Percentiles rank a stretch among this genome's conserved stretches.
Evolutionary conservation across 2,888 invertebrate genomes (phyloP).

Genomic region (Lymantria monacha): DNA sequence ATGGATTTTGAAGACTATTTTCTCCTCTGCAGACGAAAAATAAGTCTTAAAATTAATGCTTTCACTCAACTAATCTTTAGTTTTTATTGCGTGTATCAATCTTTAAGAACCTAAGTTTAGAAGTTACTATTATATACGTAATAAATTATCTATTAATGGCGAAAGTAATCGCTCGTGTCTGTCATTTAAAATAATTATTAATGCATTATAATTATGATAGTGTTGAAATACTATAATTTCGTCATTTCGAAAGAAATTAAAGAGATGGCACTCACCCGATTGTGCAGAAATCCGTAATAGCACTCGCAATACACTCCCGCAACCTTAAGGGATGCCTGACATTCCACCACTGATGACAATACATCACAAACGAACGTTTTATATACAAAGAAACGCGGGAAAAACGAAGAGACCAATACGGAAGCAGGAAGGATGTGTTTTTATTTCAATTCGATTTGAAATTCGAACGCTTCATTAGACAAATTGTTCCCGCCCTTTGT

Average conservation of each 20-base stretch:
- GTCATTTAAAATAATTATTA: too few relatives aligned
- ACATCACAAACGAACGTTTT: constrained; percentile 41
- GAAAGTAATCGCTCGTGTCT: too few relatives aligned
- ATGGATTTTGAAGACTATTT: too few relatives aligned
- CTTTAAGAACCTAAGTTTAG: too few relatives aligned
- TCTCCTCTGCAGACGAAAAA: too few relatives aligned
- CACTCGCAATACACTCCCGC: constrained; percentile 32
- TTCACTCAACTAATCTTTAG: too few relatives aligned
- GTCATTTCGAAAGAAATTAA: not conserved
- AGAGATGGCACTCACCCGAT: constrained; percentile 36
- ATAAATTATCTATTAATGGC: too few relatives aligned
- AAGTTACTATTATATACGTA: too few relatives aligned
- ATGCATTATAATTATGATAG: not conserved
- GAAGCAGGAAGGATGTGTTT: constrained; percentile 75
- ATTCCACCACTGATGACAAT: constrained; percentile 53
- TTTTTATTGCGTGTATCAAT: too few relatives aligned
- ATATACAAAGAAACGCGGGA: constrained; percentile 55
- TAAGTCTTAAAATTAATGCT: too few relatives aligned
- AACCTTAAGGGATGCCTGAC: constrained; percentile 46
- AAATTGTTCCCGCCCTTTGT: constrained; percentile 69
- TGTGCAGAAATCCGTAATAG: constrained; percentile 16
- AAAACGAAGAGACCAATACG: constrained; percentile 58
- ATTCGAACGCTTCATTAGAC: constrained; percentile 66
- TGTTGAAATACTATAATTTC: not conserved
- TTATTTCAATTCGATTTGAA: constrained; percentile 55